Evolutionary conservation across 35 echinoderm and acorn worm genomes (phyloP).

Genomic region (Strongylocentrotus purpuratus): DNA sequence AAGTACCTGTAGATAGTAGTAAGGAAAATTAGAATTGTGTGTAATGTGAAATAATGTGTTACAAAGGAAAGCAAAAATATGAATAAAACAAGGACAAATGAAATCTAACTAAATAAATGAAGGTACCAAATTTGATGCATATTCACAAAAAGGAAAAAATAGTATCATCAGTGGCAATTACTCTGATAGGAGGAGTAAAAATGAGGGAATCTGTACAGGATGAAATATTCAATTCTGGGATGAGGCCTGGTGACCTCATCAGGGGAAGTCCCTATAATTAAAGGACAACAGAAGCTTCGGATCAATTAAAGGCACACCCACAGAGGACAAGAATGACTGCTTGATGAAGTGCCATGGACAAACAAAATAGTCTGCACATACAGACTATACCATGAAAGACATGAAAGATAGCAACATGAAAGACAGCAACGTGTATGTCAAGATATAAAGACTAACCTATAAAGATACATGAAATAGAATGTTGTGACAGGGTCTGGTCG

Average conservation of each 20-base stretch:
- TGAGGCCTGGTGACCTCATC: conserved; percentile 23
- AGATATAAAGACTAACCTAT: no score
- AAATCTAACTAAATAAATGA: not conserved
- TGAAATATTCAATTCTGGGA: not conserved
- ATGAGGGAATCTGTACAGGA: conserved; percentile 4
- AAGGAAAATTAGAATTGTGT: no score
- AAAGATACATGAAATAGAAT: no score
- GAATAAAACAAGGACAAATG: not conserved
- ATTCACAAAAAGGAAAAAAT: not conserved
- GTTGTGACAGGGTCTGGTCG: no score
- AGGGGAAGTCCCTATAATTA: conserved; percentile 30
- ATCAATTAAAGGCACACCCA: conserved; percentile 11
- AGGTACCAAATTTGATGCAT: not conserved
- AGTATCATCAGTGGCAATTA: not conserved
- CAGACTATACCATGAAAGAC: not conserved
- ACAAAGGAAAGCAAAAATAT: not conserved
- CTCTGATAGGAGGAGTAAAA: not conserved
- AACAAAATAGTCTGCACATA: not conserved
- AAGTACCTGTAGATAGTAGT: no score
- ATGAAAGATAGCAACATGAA: not conserved
- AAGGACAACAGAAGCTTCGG: not conserved
- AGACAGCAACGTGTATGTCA: no score
- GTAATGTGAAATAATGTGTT: no score
- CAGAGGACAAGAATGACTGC: not conserved
- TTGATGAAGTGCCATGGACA: not conserved